A percentile compares a stretch with the other conserved stretches of the same genome.
Evolutionary conservation across 1,140 invertebrate species (phyloP).

Genomic region (Trypoxylus dichotomus): DNA sequence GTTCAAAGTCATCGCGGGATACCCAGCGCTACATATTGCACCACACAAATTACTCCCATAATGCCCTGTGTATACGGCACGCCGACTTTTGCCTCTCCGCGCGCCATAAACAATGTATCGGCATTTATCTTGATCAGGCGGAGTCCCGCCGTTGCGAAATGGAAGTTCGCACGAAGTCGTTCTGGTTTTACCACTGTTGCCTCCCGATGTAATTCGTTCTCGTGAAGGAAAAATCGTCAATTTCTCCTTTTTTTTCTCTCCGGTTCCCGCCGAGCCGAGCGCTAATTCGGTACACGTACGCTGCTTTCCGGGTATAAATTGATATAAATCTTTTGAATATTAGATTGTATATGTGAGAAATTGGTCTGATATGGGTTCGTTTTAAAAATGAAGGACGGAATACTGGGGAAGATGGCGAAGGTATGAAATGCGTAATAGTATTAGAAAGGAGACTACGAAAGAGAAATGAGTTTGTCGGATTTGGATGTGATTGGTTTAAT

Average conservation of each 20-base stretch:
- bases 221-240: constrained; percentile 16
- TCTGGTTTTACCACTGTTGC: background rate
- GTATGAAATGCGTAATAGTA: too few relatives aligned
- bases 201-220: constrained; percentile 10
- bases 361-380: background rate
- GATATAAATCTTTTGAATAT: constrained; percentile 22
- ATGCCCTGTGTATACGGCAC: background rate
- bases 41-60: background rate
- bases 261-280: background rate
- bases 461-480: too few relatives aligned
- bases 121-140: constrained; percentile 17
- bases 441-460: too few relatives aligned
- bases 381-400: background rate
- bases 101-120: constrained; percentile 12
- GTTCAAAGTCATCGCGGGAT: background rate
- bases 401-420: too few relatives aligned
- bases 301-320: constrained; percentile 1
- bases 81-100: background rate
- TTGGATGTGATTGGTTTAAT: too few relatives aligned
- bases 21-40: background rate
- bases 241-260: background rate
- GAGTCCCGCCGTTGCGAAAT: background rate
- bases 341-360: constrained; percentile 11
- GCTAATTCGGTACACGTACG: constrained; percentile 22
- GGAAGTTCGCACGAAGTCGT: background rate